Conservation (phyloP, 2,797 vertebrate species). For the Adelosebastes latens region DNA sequence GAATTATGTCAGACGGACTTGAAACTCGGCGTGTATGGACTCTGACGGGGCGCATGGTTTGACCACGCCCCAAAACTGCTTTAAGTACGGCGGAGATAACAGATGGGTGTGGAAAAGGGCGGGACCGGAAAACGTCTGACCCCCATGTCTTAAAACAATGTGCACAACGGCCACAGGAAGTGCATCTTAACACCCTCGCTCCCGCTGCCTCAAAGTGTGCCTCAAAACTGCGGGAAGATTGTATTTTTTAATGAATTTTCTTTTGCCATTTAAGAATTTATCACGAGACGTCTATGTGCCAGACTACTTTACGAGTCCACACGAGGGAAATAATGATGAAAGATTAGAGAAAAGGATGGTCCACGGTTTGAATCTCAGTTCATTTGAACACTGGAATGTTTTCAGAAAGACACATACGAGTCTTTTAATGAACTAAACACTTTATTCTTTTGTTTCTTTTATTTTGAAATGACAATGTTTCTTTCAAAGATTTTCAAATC, state of each 20-base stretch:
- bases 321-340: slow-evolving; percentile 31
- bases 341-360: slow-evolving; percentile 24
- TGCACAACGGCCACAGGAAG: slow-evolving; percentile 56
- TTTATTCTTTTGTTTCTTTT: slow-evolving; percentile 42
- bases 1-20: slow-evolving; percentile 15
- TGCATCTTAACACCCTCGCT: slow-evolving; percentile 48
- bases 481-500: slow-evolving; percentile 20
- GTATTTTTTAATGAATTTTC: slow-evolving; percentile 52
- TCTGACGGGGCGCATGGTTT: background rate
- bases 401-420: slow-evolving; percentile 26
- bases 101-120: slow-evolving; percentile 14
- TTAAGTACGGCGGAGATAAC: slow-evolving; percentile 12
- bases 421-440: slow-evolving; percentile 52
- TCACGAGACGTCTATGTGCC: slow-evolving; percentile 63
- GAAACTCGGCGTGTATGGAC: slow-evolving; percentile 9
- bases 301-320: slow-evolving; percentile 74
- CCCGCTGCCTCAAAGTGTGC: slow-evolving; percentile 67
- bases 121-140: background rate
- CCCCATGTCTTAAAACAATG: slow-evolving; percentile 52
- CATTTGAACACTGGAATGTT: slow-evolving; percentile 79
- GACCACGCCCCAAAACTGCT: slow-evolving; percentile 28
- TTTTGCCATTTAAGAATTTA: slow-evolving; percentile 57
- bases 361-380: slow-evolving; percentile 36
- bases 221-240: slow-evolving; percentile 73
- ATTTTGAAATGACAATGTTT: slow-evolving; percentile 37